Evolutionary conservation across 2,888 invertebrate species (phyloP).

Genomic region (Megalurothrips usitatus): DNA sequence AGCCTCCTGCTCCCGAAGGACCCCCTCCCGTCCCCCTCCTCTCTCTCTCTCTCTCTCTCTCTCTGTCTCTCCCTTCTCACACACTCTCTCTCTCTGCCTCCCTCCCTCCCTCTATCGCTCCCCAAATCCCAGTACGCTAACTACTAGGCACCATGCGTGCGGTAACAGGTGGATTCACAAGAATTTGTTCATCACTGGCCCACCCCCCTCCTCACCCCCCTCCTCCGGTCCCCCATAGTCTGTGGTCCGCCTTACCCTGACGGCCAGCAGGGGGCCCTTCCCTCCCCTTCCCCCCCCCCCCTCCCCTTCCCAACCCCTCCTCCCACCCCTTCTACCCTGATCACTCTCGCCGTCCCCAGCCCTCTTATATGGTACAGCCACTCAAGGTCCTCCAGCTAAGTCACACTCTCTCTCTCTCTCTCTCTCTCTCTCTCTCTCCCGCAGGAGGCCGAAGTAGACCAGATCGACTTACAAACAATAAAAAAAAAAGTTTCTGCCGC

Average conservation of each 20-base stretch:
- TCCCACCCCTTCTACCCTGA: neutral
- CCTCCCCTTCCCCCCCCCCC: neutral
- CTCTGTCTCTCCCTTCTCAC: no score
- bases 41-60: no score
- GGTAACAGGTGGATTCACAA: constrained; percentile 4
- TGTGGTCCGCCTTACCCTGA: neutral
- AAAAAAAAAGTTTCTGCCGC: neutral
- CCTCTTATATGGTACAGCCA: neutral
- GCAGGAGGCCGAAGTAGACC: neutral
- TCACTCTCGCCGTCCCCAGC: neutral
- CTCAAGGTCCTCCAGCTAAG: neutral
- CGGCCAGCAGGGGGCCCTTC: no score
- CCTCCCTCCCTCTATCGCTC: no score
- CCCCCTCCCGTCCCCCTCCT: no score
- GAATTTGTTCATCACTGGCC: neutral
- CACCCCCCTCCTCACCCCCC: neutral
- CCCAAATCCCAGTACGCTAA: no score
- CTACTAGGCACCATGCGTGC: no score
- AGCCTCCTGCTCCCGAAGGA: no score
- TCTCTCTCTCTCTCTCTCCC: no score
- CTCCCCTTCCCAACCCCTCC: neutral
- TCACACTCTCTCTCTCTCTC: no score
- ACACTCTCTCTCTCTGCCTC: no score
- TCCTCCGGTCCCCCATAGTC: neutral
- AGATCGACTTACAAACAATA: neutral